phyloP scores from a whole-genome alignment of 2,888 invertebrate genomes.

The Diaprepes abbreviatus region DNA sequence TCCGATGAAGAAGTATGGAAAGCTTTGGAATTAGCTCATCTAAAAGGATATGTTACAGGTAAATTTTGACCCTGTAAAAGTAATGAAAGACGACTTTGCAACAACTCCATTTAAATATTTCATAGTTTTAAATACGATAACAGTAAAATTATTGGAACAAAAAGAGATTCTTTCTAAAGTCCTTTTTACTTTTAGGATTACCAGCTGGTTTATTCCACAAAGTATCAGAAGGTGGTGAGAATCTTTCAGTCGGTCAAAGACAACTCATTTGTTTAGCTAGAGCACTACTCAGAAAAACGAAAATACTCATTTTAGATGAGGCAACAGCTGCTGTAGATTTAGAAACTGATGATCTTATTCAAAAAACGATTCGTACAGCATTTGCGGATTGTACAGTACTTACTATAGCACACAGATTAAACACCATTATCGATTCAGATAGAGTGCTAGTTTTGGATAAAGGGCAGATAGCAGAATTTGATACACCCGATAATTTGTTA shows the following conservation, averaged over 20 bases:
- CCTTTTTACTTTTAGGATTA: conserved; percentile 49
- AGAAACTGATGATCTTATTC: conserved; percentile 90
- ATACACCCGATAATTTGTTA: conserved; percentile 58
- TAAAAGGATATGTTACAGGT: conserved; percentile 85
- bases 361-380: conserved; percentile 81
- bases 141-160: neutral
- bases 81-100: too few relatives aligned
- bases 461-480: conserved; percentile 64
- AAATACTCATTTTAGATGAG: conserved; percentile 87
- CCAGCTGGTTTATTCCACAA: conserved; percentile 65
- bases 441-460: conserved; percentile 64
- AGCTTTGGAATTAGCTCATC: conserved; percentile 89
- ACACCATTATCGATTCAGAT: conserved; percentile 64
- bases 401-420: conserved; percentile 72
- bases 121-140: too few relatives aligned
- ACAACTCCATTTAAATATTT: too few relatives aligned
- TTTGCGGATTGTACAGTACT: conserved; percentile 71
- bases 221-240: conserved; percentile 93
- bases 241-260: conserved; percentile 89
- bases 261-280: conserved; percentile 89
- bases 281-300: conserved; percentile 87
- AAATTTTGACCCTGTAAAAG: conserved; percentile 13
- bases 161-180: neutral
- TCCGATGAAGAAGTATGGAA: conserved; percentile 89
- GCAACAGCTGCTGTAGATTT: conserved; percentile 93